Conservation (phyloP, 2,888 invertebrate species). For the Drosophila macrospina region DNA sequence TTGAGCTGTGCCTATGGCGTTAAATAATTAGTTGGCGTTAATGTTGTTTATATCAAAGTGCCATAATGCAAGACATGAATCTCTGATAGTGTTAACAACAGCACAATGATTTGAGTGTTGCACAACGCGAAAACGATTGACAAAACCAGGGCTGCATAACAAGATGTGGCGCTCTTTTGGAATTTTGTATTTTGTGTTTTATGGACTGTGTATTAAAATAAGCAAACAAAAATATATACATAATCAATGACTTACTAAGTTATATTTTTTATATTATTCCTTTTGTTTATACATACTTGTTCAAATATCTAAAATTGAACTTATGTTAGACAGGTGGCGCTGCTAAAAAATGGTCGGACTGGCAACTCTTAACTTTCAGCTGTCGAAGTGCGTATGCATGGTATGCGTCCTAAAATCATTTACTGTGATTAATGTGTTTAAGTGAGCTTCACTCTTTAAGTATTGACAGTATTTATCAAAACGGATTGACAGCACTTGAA, state of each 20-base stretch:
- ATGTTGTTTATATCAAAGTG: conserved; percentile 55
- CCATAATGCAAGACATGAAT: conserved; percentile 55
- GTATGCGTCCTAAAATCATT: conserved; percentile 17
- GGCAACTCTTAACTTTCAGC: conserved; percentile 36
- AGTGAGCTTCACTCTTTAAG: background rate
- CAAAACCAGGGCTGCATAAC: conserved; percentile 38
- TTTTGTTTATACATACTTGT: background rate
- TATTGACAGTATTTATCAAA: background rate
- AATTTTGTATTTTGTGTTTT: conserved; percentile 59
- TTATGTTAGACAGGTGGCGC: conserved; percentile 34
- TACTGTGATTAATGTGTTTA: background rate
- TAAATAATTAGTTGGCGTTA: conserved; percentile 42
- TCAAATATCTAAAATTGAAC: background rate
- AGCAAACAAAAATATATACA: conserved; percentile 40
- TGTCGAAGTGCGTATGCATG: conserved; percentile 14
- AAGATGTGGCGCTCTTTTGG: conserved; percentile 37
- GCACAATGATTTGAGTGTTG: conserved; percentile 30
- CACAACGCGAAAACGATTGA: conserved; percentile 27
- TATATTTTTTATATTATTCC: conserved; percentile 1
- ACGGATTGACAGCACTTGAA: background rate
- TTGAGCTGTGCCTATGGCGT: conserved; percentile 42
- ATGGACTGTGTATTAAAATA: conserved; percentile 44
- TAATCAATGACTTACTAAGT: conserved; percentile 44
- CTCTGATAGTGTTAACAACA: conserved; percentile 35
- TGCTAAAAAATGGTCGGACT: background rate